Evolutionary conservation across 2,113 vertebrate genomes (phyloP).

Genomic region (Aspiorhynchus laticeps): DNA sequence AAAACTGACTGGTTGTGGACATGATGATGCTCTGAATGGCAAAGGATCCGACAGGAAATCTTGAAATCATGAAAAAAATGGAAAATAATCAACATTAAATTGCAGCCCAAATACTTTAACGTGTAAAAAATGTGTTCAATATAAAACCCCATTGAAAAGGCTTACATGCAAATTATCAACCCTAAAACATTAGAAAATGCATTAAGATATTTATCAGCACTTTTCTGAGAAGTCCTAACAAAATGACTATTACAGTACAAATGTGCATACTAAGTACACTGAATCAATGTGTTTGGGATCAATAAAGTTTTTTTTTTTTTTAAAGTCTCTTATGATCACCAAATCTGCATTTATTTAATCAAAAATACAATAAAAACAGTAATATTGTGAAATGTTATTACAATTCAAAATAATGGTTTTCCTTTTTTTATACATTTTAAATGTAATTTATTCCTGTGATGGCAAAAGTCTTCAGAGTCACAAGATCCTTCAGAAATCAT

Average conservation of each 20-base stretch:
- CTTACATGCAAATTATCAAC: not conserved
- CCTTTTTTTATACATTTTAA: too few species aligned
- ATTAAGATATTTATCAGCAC: not conserved
- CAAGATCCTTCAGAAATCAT: too few species aligned
- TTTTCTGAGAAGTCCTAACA: not conserved
- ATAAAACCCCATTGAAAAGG: not conserved
- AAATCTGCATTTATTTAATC: too few species aligned
- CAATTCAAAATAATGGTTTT: too few species aligned
- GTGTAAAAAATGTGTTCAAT: not conserved
- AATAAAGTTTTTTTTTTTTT: too few species aligned
- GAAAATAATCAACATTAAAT: not conserved
- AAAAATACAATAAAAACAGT: too few species aligned
- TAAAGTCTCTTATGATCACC: too few species aligned
- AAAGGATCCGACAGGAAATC: conserved; percentile 88
- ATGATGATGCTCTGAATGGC: conserved; percentile 84
- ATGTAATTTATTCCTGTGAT: too few species aligned
- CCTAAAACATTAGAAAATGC: not conserved
- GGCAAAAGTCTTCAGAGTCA: too few species aligned
- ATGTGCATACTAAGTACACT: too few species aligned
- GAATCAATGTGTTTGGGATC: too few species aligned
- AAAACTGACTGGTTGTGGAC: conserved; percentile 84
- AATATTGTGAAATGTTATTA: too few species aligned
- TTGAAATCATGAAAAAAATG: conserved; percentile 57
- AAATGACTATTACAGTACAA: not conserved
- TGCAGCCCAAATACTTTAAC: not conserved